phyloP scores from a whole-genome alignment of 2,113 vertebrate genomes.

The Leucoraja erinaceus region DNA sequence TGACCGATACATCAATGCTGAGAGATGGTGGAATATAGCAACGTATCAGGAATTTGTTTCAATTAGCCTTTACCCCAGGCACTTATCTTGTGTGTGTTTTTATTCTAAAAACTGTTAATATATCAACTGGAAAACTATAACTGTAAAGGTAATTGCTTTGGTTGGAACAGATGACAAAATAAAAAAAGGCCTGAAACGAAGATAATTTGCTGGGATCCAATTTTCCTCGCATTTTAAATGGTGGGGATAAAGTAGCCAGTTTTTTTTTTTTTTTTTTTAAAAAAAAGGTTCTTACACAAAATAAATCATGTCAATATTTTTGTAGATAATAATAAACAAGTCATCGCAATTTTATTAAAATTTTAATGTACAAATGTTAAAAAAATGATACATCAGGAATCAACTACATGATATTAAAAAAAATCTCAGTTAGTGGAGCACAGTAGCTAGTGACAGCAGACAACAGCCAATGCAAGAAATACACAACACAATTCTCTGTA shows the following conservation, averaged over 20 bases:
- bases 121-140: not conserved
- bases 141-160: not conserved
- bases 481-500: not conserved
- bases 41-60: not conserved
- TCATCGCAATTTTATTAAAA: conserved; percentile 5
- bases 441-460: not conserved
- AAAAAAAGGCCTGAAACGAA: not conserved
- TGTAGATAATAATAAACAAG: not conserved
- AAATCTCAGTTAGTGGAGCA: not conserved
- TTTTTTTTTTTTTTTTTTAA: too few species aligned
- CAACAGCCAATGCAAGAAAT: not conserved
- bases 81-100: too few species aligned
- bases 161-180: too few species aligned
- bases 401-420: conserved; percentile 10
- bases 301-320: not conserved
- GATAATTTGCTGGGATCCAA: not conserved
- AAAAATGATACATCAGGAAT: conserved; percentile 15
- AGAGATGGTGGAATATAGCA: not conserved
- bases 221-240: not conserved
- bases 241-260: not conserved
- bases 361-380: conserved; percentile 33
- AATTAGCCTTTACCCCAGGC: too few species aligned
- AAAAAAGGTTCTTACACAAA: not conserved
- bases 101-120: too few species aligned
- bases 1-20: not conserved